Evolutionary conservation across 2,888 invertebrate genomes (phyloP).

Genomic region (Drosophila kambysellisi): DNA sequence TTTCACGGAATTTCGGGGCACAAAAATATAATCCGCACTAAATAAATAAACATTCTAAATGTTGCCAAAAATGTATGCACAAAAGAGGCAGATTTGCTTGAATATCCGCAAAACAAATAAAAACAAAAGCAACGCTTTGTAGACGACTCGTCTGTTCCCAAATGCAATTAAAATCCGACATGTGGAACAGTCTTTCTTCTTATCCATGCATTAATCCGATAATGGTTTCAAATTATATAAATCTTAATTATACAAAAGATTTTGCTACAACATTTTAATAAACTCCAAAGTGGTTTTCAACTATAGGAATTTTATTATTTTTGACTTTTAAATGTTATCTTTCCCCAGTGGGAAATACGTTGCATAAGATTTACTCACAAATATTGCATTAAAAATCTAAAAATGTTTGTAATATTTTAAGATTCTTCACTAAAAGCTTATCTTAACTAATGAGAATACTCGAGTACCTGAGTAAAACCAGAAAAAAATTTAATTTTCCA

Average conservation of each 20-base stretch:
- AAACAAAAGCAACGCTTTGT: conserved; percentile 22
- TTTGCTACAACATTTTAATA: neutral
- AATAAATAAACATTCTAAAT: conserved; percentile 55
- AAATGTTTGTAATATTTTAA: neutral
- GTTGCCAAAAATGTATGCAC: too few relatives aligned
- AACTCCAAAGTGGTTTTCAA: neutral
- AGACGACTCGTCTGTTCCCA: conserved; percentile 16
- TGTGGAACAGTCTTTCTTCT: neutral
- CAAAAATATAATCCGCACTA: conserved; percentile 35
- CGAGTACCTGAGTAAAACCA: neutral
- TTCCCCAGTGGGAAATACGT: neutral
- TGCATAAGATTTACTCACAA: neutral
- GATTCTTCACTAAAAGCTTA: neutral
- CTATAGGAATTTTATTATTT: neutral
- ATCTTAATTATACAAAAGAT: neutral
- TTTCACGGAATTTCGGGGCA: conserved; percentile 60
- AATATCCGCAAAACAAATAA: neutral
- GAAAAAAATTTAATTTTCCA: neutral
- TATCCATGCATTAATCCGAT: neutral
- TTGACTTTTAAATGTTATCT: neutral
- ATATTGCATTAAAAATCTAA: neutral
- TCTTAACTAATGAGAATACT: neutral
- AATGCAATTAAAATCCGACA: conserved; percentile 10
- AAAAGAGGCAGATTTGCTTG: neutral
- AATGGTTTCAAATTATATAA: too few relatives aligned